Evolutionary conservation across 1,140 invertebrate species (phyloP), one percentile per base, ranked within the genome.

Genomic region (Micrasema minimum): DNA sequence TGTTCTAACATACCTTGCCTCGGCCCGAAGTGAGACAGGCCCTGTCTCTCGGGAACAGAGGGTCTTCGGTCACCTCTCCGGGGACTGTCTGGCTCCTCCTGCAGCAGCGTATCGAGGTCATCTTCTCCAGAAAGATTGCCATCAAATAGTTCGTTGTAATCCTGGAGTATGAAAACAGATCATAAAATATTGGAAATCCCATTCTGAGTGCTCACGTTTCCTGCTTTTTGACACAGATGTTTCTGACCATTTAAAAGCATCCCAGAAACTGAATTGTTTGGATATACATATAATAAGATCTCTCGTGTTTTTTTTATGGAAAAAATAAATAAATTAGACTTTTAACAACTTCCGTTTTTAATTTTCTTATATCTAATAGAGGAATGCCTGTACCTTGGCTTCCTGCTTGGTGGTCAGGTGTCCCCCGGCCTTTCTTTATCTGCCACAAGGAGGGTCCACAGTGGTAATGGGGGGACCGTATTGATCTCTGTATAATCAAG

Each of bases 401-500:
- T 85, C 84, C 66, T 87, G 85, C 50, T 84, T 79, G 68, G 79
- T 80, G 45, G 79, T 81, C 41, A 82, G 81, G 79, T 87, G 85
- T 37, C 85, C 84, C 1, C 84, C 1, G 87, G 80, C 23, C 84
- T 89, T 80, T 97, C 95, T 71, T 95, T 91, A 79, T 99, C 98
- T 2, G 97, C 96, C 26, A 94, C 93, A 0, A 99, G 83, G 0
- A 99, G 84, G 1, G 96, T 96, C 93, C 97, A 99, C 10, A 99
- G 82, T 2, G 98, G 98, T 20, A 99, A 81, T 0, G 98, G 97
- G 6, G 97, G 95, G 71, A 99, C 98, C 2, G 96, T 96, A 2
- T 93, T 95, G 65, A 99, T 93, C 81, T 99, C 97, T 1, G 96
- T 93, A 80, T 99, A 99, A 83, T 99, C 97, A 7, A 97, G 82